These are phyloP conservation scores for Vanessa atalanta DNA, from an alignment of 1,140 invertebrate species.

Conservation along the genomic window DNA sequence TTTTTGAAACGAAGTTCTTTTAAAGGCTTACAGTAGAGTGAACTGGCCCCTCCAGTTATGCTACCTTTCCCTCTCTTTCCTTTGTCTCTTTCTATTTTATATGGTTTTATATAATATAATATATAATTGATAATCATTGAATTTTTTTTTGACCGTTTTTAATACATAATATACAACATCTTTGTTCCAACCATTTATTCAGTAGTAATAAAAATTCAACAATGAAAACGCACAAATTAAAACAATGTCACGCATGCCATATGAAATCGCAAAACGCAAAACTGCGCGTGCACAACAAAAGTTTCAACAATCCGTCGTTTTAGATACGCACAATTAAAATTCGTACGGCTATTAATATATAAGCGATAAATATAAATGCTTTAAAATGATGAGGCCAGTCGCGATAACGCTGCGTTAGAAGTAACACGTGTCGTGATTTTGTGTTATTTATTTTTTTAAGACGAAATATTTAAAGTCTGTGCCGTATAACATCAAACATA, in stretches of 20 bases:
- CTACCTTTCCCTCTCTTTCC: too few relatives aligned
- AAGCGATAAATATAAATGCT: constrained; percentile 38
- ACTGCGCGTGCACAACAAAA: not conserved
- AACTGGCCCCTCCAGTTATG: too few relatives aligned
- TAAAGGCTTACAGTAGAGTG: too few relatives aligned
- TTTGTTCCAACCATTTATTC: too few relatives aligned
- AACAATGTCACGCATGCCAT: not conserved
- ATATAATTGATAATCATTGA: too few relatives aligned
- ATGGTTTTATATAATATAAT: too few relatives aligned
- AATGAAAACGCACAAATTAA: not conserved
- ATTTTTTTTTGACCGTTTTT: too few relatives aligned
- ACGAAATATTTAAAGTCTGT: not conserved
- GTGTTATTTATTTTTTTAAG: not conserved
- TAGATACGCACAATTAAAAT: constrained; percentile 28
- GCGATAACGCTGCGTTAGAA: constrained; percentile 4
- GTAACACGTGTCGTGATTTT: constrained; percentile 5
- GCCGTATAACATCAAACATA: not conserved
- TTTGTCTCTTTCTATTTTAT: too few relatives aligned
- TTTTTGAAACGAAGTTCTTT: too few relatives aligned
- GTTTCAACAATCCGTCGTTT: not conserved
- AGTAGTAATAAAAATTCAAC: not conserved
- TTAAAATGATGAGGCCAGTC: constrained; percentile 35
- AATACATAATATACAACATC: too few relatives aligned
- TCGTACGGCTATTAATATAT: constrained; percentile 38
- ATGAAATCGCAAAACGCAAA: not conserved